Conservation (phyloP, 2,888 invertebrate genomes). For the Hemicrepidius hirtus region DNA sequence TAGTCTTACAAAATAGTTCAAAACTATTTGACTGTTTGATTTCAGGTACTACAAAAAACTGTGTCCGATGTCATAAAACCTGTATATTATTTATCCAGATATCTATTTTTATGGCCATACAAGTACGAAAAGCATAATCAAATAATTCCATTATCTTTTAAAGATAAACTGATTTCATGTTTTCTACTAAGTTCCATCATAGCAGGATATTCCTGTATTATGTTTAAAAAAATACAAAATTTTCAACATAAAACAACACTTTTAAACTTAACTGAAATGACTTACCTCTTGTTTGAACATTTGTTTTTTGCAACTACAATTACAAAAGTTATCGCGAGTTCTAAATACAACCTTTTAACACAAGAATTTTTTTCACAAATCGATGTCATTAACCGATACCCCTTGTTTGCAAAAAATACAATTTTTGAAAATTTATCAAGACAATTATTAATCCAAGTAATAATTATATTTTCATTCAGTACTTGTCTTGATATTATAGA, state of each 20-base stretch:
- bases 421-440: not conserved
- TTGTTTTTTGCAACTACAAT: no score
- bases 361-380: no score
- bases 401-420: not conserved
- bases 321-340: no score
- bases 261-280: no score
- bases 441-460: not conserved
- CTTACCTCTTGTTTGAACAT: no score
- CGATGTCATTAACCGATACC: not conserved
- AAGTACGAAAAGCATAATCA: not conserved
- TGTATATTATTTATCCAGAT: slow-evolving; percentile 7
- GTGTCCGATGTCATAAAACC: slow-evolving; percentile 13
- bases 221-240: no score
- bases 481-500: not conserved
- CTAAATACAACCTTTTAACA: no score
- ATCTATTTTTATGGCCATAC: slow-evolving; percentile 4
- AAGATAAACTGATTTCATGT: not conserved
- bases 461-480: not conserved
- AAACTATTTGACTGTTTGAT: no score
- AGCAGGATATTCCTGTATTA: not conserved
- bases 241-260: no score
- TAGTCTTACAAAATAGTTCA: no score
- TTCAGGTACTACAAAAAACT: not conserved
- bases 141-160: not conserved
- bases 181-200: not conserved